Evolutionary conservation across 2,888 invertebrate species (phyloP), one percentile per base, ranked within the genome.

Genomic region (Drosophila atripex): DNA sequence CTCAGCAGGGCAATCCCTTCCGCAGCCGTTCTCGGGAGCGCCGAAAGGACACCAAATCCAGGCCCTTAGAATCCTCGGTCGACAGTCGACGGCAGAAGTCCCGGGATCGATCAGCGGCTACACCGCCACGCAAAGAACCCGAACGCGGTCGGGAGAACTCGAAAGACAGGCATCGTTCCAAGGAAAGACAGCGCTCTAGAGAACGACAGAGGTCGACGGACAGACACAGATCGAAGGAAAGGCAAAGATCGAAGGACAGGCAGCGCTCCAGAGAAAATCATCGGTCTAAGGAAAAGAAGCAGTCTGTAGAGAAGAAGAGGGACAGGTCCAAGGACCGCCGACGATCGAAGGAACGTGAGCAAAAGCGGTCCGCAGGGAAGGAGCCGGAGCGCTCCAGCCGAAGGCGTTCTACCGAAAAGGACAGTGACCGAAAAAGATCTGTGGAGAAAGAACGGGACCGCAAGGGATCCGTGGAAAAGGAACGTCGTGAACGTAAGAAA

Each of bases 11-110:
- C 7, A 88, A 89, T 80, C 86, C 85, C 6, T 78, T 75, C 51
- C 90, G 90, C 6, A 79, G 89, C 54, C 89, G 89, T 7, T 90
- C 91, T 3, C 73, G 77, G 3, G 90, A 90, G 57, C 84, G 89
- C 21, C 65, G 84, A 45, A 80, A 68, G 54, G 76, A 76, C 0
- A 30, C 39, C 0, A 86, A 77, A 14, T 21, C 65, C 28, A 78
- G 77, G 2, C 82, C 80, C 12, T 65, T 71, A 21, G 86, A 84
- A 23, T 78, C 86, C 11, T 69, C 88, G 2, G 58, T 70, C 32
- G 80, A 83, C 25, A 79, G 64, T 39, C 52, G 64, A 7, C 73
- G 57, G 0, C 52, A 16, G n/a, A 75, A 71, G 38, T 63, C 75
- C 1, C 63, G 64, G 16, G 53, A 52, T 9, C 41, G 73, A 28